These are phyloP conservation scores for Hydrotaea diabolus DNA, from an alignment of 2,888 invertebrate genomes.

Conservation along the genomic window DNA sequence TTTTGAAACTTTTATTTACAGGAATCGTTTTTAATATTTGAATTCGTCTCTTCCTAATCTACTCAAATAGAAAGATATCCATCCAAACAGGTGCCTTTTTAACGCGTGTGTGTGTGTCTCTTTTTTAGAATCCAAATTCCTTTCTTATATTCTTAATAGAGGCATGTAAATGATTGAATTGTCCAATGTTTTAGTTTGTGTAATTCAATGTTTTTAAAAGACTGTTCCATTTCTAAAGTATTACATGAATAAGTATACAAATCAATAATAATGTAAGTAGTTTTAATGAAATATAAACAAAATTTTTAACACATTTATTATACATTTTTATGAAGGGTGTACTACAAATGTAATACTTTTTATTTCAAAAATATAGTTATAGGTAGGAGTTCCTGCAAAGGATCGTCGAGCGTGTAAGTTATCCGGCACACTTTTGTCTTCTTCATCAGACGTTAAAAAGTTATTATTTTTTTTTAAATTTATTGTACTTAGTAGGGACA, in stretches of 20 bases:
- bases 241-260: not conserved
- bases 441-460: too few relatives aligned
- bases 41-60: not conserved
- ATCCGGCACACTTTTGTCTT: too few relatives aligned
- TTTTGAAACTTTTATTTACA: conserved; percentile 57
- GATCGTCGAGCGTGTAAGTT: too few relatives aligned
- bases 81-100: not conserved
- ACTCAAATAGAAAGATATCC: not conserved
- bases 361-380: too few relatives aligned
- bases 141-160: not conserved
- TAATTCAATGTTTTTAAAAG: not conserved
- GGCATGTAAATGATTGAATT: too few relatives aligned
- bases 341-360: not conserved
- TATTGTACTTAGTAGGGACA: too few relatives aligned
- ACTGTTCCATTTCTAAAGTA: conserved; percentile 1
- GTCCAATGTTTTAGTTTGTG: too few relatives aligned
- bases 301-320: not conserved
- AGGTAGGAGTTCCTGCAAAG: too few relatives aligned
- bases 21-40: conserved; percentile 56
- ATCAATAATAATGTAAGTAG: not conserved
- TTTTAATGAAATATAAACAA: not conserved
- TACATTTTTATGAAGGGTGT: not conserved
- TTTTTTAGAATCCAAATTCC: not conserved
- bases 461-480: too few relatives aligned
- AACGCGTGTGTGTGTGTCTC: not conserved